Conservation (phyloP, 2,113 vertebrate species). For the Alethe castanea region DNA sequence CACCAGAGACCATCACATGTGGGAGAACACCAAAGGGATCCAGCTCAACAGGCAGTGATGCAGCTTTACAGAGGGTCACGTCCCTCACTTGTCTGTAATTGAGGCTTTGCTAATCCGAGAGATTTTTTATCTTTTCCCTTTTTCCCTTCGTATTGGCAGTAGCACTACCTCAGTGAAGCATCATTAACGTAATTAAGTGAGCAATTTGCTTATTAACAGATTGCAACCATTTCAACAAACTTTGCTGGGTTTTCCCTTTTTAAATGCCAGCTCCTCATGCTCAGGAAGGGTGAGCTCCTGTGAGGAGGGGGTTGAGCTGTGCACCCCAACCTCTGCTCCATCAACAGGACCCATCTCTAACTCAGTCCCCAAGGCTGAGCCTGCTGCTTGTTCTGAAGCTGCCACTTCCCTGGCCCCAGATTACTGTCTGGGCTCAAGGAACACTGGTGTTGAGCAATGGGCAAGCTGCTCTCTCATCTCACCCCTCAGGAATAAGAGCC, state of each 20-base stretch:
- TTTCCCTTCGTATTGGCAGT: neutral
- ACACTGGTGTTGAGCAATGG: neutral
- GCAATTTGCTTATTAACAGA: constrained; percentile 23
- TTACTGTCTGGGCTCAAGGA: neutral
- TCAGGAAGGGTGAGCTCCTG: neutral
- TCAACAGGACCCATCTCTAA: neutral
- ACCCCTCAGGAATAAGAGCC: neutral
- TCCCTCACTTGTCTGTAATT: fast-evolving
- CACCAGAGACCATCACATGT: fast-evolving
- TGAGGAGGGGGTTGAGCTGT: neutral
- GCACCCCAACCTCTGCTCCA: neutral
- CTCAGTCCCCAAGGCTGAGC: neutral
- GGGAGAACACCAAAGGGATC: neutral
- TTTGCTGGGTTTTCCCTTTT: neutral
- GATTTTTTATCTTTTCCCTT: neutral
- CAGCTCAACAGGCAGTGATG: neutral
- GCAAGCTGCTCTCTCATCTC: neutral
- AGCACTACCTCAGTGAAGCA: neutral
- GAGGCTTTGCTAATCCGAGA: neutral
- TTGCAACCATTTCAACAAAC: neutral
- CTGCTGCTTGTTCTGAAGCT: neutral
- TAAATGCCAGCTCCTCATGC: fast-evolving
- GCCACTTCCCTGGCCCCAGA: neutral
- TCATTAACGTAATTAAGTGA: constrained; percentile 16
- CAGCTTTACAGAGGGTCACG: fast-evolving